Conservation (phyloP, 2,888 invertebrate genomes). For the Pseudococcus longispinus region DNA sequence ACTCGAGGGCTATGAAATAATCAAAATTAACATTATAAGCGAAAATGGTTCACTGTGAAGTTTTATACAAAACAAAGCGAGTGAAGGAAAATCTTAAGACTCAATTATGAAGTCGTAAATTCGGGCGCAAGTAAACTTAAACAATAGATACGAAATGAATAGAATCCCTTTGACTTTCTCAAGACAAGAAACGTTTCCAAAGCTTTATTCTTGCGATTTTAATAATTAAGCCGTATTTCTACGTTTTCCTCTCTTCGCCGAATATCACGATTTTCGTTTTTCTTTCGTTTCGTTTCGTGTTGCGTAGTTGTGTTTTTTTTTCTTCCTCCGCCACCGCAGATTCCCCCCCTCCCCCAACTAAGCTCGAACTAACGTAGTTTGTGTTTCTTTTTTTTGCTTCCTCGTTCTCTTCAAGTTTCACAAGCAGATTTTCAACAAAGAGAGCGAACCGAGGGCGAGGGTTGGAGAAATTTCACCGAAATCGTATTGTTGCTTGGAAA, state of each 20-base stretch:
- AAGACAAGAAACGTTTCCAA: slow-evolving; percentile 7
- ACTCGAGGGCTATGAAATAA: slow-evolving; percentile 28
- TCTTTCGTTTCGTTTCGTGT: background rate
- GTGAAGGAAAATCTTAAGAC: slow-evolving; percentile 33
- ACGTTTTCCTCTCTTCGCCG: background rate
- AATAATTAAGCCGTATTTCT: slow-evolving; percentile 38
- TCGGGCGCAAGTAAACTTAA: slow-evolving; percentile 30
- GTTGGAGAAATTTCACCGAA: background rate
- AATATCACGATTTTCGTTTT: background rate
- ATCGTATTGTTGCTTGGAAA: background rate
- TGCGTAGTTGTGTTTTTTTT: background rate
- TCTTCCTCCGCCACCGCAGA: no score
- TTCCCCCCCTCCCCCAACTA: no score
- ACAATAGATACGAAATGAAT: slow-evolving; percentile 46
- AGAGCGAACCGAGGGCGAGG: background rate
- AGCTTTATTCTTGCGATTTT: slow-evolving; percentile 29
- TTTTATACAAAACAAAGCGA: slow-evolving; percentile 37
- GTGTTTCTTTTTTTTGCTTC: background rate
- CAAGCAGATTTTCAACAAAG: background rate
- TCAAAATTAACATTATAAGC: slow-evolving; percentile 46
- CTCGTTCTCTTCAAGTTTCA: background rate
- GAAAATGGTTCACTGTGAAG: slow-evolving; percentile 35
- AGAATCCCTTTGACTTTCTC: slow-evolving; percentile 24
- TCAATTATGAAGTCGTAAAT: slow-evolving; percentile 45
- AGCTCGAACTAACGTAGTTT: no score